Conservation (phyloP, 2,888 invertebrate species). For the Hartigia nigra region DNA sequence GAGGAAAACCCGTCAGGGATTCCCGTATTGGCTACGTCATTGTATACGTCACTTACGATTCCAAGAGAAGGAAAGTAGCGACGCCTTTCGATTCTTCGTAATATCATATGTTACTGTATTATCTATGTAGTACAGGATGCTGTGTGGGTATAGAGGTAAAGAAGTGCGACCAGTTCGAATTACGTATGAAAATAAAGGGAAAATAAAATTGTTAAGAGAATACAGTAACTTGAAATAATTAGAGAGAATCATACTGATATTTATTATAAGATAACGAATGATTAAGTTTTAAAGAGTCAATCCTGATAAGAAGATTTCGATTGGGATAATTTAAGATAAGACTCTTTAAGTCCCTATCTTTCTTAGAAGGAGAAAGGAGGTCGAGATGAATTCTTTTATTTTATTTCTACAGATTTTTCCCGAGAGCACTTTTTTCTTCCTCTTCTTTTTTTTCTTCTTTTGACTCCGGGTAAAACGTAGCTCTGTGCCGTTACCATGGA, state of each 20-base stretch:
- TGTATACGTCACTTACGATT: not conserved
- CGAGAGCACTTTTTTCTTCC: not conserved
- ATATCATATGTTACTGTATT: not conserved
- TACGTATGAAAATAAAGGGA: not conserved
- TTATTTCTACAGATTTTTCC: not conserved
- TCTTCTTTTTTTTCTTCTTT: not conserved
- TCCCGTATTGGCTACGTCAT: not conserved
- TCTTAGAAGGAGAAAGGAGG: not conserved
- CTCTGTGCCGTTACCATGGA: slow-evolving; percentile 56
- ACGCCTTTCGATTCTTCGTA: not conserved
- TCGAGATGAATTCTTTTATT: not conserved
- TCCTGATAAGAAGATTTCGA: not conserved
- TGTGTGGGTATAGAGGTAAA: not conserved
- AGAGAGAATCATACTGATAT: not conserved
- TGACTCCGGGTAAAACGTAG: slow-evolving; percentile 21
- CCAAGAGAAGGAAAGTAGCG: not conserved
- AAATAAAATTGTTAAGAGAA: not conserved
- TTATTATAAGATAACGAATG: not conserved
- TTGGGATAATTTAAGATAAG: not conserved
- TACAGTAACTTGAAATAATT: not conserved
- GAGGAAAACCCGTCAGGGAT: not conserved
- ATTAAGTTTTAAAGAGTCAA: not conserved
- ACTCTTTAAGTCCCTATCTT: not conserved
- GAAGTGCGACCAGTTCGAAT: not conserved
- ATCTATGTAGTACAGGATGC: not conserved